phyloP scores from a whole-genome alignment of 53 echinoderm and acorn worm genomes.

The Arbacia lixula region DNA sequence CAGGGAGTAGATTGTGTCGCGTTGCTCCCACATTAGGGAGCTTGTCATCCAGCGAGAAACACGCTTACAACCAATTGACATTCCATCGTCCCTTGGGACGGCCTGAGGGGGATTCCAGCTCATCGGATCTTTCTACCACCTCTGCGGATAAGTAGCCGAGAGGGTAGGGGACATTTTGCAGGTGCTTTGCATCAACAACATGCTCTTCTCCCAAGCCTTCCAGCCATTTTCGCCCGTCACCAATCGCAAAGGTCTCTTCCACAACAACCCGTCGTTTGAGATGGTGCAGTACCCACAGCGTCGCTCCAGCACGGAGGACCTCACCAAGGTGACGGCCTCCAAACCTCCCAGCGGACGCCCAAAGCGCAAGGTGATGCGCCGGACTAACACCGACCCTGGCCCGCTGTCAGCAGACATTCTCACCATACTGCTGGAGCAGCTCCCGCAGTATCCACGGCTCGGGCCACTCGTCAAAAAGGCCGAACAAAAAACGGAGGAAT shows the following conservation, averaged over 20 bases:
- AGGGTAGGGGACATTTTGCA: slow-evolving; percentile 13
- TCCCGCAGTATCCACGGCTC: slow-evolving; percentile 26
- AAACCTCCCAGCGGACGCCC: slow-evolving; percentile 67
- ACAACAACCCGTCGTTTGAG: slow-evolving; percentile 80
- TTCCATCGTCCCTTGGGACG: slow-evolving; percentile 30
- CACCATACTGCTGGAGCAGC: slow-evolving; percentile 43
- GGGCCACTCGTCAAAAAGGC: slow-evolving; percentile 8
- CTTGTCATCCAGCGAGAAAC: background rate
- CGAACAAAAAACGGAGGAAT: background rate
- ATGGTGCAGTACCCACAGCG: slow-evolving; percentile 79
- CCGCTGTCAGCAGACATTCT: slow-evolving; percentile 46
- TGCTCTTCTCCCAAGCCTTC: slow-evolving; percentile 68
- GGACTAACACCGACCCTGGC: slow-evolving; percentile 67
- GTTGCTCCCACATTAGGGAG: background rate
- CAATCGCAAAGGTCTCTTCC: slow-evolving; percentile 69
- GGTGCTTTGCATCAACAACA: slow-evolving; percentile 47
- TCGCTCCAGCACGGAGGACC: slow-evolving; percentile 70
- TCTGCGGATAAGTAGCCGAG: too few species aligned
- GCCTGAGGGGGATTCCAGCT: background rate
- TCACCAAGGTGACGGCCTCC: slow-evolving; percentile 56
- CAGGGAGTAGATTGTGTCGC: too few species aligned
- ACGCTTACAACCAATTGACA: slow-evolving; percentile 49
- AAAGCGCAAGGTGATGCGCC: slow-evolving; percentile 47
- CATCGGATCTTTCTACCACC: slow-evolving; percentile 1
- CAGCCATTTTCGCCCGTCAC: slow-evolving; percentile 52